phyloP scores from a whole-genome alignment of 2,888 invertebrate species.

The Nebria salina region DNA sequence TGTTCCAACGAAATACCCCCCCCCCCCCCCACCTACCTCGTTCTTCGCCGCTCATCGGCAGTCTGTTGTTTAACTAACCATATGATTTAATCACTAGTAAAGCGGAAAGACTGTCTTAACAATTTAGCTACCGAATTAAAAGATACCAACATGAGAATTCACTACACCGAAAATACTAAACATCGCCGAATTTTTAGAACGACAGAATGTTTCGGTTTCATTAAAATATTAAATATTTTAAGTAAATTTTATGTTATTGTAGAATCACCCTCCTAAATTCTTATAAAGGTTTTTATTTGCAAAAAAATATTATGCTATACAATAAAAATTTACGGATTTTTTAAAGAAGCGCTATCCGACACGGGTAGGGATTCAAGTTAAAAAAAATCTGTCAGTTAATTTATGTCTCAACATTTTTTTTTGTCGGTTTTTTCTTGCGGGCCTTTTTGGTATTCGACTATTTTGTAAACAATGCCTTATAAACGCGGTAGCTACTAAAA shows the following conservation, averaged over 20 bases:
- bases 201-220: not conserved
- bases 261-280: conserved; percentile 15
- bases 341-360: conserved; percentile 14
- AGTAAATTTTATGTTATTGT: conserved; percentile 12
- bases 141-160: conserved; percentile 45
- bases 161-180: conserved; percentile 37
- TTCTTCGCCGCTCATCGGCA: conserved; percentile 51
- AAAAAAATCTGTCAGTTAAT: conserved; percentile 42
- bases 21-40: conserved; percentile 53
- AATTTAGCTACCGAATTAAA: conserved; percentile 63
- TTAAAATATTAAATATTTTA: not conserved
- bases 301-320: conserved; percentile 29
- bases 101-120: conserved; percentile 63
- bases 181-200: not conserved
- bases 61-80: conserved; percentile 63
- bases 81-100: conserved; percentile 63
- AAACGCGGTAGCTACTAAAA: conserved; percentile 13
- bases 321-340: conserved; percentile 43
- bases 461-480: conserved; percentile 44
- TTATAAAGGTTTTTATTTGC: not conserved
- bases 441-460: conserved; percentile 37
- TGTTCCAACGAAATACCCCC: conserved; percentile 2
- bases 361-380: conserved; percentile 27
- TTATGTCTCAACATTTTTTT: conserved; percentile 35
- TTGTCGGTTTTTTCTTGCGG: conserved; percentile 14